Percentiles rank a stretch among this genome's conserved stretches.
Conservation (phyloP, 1,140 invertebrate genomes). For the Gonatopus flavifemur region DNA sequence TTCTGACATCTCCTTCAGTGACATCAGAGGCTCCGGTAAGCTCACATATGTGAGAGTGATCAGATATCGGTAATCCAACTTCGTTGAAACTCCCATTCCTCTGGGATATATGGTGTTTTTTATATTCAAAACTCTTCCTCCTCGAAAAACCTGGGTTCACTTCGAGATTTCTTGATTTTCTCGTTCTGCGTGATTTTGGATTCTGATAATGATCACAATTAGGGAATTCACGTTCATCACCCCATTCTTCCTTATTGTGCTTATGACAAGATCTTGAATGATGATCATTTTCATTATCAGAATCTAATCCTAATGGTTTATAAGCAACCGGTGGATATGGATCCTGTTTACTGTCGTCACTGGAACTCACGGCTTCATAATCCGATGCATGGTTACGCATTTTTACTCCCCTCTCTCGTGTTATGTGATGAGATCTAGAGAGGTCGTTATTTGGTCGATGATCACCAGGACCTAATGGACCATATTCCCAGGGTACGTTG, state of each 20-base stretch:
- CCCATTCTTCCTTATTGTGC: background rate
- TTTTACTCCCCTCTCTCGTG: background rate
- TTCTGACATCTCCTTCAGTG: slow-evolving; percentile 17
- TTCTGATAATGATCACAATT: slow-evolving; percentile 45
- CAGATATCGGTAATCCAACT: slow-evolving; percentile 48
- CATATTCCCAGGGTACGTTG: slow-evolving; percentile 28
- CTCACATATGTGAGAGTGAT: slow-evolving; percentile 6
- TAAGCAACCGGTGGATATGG: slow-evolving; percentile 37
- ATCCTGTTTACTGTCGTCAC: slow-evolving; percentile 28
- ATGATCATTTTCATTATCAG: slow-evolving; percentile 45
- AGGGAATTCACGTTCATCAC: slow-evolving; percentile 21
- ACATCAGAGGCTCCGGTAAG: background rate
- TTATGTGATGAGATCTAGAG: background rate
- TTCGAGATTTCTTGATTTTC: slow-evolving; percentile 6
- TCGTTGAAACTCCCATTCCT: slow-evolving; percentile 50
- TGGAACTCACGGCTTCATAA: slow-evolving; percentile 41
- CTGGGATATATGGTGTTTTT: background rate
- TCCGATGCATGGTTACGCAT: slow-evolving; percentile 23
- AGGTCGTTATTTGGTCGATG: slow-evolving; percentile 14
- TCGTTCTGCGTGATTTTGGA: slow-evolving; percentile 17
- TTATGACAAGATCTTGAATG: slow-evolving; percentile 25
- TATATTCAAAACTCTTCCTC: slow-evolving; percentile 31
- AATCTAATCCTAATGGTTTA: slow-evolving; percentile 46
- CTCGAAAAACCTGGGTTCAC: slow-evolving; percentile 17
- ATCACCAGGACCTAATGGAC: slow-evolving; percentile 33